Evolutionary conservation across 2,797 vertebrate genomes (phyloP).

Genomic region (Buphagus erythrorhynchus): DNA sequence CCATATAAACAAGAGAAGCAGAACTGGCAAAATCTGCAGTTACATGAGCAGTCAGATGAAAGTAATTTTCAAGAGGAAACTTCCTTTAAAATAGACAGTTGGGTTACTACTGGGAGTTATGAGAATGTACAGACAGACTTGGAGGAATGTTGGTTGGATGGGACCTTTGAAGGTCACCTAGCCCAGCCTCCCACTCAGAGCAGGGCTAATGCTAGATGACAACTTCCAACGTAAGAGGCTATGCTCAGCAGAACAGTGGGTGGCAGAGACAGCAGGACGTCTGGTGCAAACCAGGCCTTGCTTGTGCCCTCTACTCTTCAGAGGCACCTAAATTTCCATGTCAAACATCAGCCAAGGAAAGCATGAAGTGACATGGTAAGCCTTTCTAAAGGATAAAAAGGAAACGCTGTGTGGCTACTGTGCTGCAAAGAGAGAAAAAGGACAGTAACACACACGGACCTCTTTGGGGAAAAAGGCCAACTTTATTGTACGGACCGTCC

Average conservation of each 20-base stretch:
- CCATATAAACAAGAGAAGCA: neutral
- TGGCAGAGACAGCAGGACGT: neutral
- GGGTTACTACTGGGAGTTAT: neutral
- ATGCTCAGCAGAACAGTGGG: neutral
- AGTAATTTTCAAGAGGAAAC: neutral
- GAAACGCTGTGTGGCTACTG: no score
- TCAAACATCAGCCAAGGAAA: neutral
- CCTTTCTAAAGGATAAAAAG: neutral
- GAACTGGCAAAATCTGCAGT: rapidly evolving
- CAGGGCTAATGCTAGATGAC: rapidly evolving
- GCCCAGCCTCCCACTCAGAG: neutral
- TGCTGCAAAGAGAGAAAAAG: no score
- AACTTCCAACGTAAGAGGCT: neutral
- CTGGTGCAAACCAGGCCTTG: neutral
- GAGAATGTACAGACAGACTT: neutral
- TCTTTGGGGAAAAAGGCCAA: no score
- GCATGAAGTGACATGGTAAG: neutral
- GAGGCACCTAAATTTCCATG: neutral
- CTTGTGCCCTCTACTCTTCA: rapidly evolving
- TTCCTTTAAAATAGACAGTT: neutral
- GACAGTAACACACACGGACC: no score
- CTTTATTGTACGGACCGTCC: no score
- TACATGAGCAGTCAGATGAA: neutral
- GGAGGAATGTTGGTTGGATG: neutral
- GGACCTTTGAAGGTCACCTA: conserved; percentile 1